A percentile compares a stretch with the other conserved stretches of the same genome.
Evolutionary conservation across 2,888 invertebrate species (phyloP).

Genomic region (Pimpla rufipes): DNA sequence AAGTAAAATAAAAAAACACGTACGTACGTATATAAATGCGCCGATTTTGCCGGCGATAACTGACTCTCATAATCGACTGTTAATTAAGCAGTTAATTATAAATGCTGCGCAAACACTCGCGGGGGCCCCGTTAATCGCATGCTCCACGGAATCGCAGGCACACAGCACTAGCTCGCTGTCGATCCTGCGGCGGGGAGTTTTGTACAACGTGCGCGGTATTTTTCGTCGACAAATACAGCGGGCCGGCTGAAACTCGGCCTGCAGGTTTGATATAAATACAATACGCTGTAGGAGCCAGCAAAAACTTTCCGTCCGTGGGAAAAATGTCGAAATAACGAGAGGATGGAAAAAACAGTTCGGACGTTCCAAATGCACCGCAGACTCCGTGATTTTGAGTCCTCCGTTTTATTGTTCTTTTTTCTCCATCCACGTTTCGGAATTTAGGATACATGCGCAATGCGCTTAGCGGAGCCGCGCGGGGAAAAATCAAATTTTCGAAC

Average conservation of each 20-base stretch:
- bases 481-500: conserved; percentile 61
- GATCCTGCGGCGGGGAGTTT: conserved; percentile 16
- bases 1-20: background rate
- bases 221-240: conserved; percentile 40
- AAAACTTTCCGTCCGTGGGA: conserved; percentile 18
- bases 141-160: background rate
- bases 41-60: background rate
- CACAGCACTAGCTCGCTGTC: background rate
- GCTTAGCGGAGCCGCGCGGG: background rate
- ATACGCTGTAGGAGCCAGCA: background rate
- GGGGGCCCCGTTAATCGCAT: conserved; percentile 16
- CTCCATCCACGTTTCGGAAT: background rate
- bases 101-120: conserved; percentile 48
- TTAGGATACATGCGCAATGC: background rate
- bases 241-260: conserved; percentile 6
- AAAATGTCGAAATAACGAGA: conserved; percentile 21
- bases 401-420: background rate
- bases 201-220: conserved; percentile 26
- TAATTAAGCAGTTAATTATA: conserved; percentile 58
- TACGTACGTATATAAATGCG: background rate
- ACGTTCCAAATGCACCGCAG: background rate
- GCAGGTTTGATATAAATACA: conserved; percentile 25
- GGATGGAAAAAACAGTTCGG: background rate
- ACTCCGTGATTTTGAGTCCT: background rate
- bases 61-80: conserved; percentile 30